A percentile compares a stretch with the other conserved stretches of the same genome.
Evolutionary conservation across 2,113 vertebrate genomes (phyloP).

Genomic region (Perccottus glenii): DNA sequence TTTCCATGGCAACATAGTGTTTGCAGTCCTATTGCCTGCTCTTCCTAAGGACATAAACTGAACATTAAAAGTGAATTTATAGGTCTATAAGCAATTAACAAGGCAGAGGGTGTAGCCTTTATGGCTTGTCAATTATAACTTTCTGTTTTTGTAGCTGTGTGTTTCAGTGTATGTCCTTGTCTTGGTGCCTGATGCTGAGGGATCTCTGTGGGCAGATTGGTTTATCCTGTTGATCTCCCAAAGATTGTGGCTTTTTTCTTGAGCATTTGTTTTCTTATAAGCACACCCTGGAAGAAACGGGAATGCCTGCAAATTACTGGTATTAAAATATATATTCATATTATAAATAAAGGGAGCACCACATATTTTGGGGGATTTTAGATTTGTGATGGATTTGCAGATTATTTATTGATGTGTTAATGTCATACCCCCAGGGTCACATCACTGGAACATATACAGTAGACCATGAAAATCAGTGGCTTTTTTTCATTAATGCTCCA

Average conservation of each 20-base stretch:
- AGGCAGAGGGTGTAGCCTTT: not conserved
- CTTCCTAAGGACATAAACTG: constrained; percentile 24
- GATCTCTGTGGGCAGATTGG: constrained; percentile 37
- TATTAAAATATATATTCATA: not conserved
- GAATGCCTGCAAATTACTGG: not conserved
- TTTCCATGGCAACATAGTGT: constrained; percentile 76
- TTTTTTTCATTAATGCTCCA: constrained; percentile 11
- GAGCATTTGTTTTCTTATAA: constrained; percentile 35
- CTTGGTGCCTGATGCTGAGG: constrained; percentile 44
- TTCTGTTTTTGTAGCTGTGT: not conserved
- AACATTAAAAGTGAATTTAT: constrained; percentile 6
- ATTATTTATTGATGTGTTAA: not conserved
- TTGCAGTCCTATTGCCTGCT: constrained; percentile 51
- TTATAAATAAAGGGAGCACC: not conserved
- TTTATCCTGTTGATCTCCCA: constrained; percentile 50
- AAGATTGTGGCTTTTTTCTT: constrained; percentile 39
- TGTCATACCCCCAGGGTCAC: constrained; percentile 17
- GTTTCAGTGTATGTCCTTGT: constrained; percentile 3
- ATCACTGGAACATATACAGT: constrained; percentile 15
- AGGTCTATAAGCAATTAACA: not conserved
- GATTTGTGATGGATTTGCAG: too few relatives aligned
- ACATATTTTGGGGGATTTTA: too few relatives aligned
- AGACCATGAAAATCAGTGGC: constrained; percentile 11
- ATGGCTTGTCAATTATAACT: not conserved
- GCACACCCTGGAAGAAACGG: not conserved